Base-by-base conservation (phyloP, 1,140 invertebrate genomes). In the Agrypnia vestita region DNA sequence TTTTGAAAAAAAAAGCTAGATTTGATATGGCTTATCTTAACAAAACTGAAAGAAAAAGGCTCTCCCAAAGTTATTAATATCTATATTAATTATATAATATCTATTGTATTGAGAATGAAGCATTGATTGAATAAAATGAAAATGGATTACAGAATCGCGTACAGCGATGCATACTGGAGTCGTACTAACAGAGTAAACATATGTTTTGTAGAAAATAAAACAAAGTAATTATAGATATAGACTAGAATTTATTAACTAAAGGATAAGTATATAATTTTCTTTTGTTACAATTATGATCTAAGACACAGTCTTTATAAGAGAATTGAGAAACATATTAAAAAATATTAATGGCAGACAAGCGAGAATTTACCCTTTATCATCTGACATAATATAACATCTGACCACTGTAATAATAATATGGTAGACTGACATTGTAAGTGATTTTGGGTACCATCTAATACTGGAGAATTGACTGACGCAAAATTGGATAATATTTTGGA, bases 221-320 rank as follows among this genome's bases (percentile, higher is more conserved):
- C 10, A 61, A 61, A 61, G 10, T 11, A 61, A 4, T 19, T 3
- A 11, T 61, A 15, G 12, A 55, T 55, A 73, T 73, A 73, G 69
- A 73, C 69, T 73, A 73, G 69, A 73, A 73, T 73, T 73, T 73
- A 73, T 73, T 73, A 47, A 69, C n/a, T 43, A 69, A 69, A 43
- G 19, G 46, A n/a, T 69, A 47, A 47, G n/a, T 46, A 69, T 69
- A 73, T 35, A n/a, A 53, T 73, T 53, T 35, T 55, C 12, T 53
- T 53, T 9, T 25, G 12, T 73, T 61, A 11, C 15, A 51, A 53
- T 55, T 53, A 73, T 8, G 12, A 35, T 13, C 69, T 73, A 73
- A 73, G 21, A 49, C 69, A 73, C 69, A 73, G 47, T 53, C 21
- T 73, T 73, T 73, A 35, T n/a, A 53, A 53, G 19, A 73, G 8